Evolutionary conservation across 2,113 vertebrate species (phyloP).

Genomic region (Callocephalon fimbriatum): DNA sequence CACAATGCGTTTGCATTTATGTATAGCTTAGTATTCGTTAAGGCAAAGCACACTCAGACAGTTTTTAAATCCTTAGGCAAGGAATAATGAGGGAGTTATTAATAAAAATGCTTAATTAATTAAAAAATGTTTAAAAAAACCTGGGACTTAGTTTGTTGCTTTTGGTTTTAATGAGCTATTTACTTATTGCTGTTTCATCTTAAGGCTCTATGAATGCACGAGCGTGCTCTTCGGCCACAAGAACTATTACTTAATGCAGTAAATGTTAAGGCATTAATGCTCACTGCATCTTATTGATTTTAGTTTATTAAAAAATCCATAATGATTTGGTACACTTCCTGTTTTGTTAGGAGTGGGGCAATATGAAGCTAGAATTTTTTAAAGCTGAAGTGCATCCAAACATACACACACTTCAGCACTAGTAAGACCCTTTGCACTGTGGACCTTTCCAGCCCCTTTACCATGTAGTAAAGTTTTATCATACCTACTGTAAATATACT

Average conservation of each 20-base stretch:
- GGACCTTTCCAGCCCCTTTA: not conserved
- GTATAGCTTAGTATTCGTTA: not conserved
- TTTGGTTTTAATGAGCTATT: not conserved
- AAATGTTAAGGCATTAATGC: not conserved
- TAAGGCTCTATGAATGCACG: not conserved
- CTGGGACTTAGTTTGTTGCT: not conserved
- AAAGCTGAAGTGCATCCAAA: not conserved
- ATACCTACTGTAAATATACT: not conserved
- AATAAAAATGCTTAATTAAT: not conserved
- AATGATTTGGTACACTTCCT: not conserved
- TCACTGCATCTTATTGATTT: not conserved
- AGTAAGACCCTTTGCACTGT: not conserved
- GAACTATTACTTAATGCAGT: not conserved
- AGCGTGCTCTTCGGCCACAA: not conserved
- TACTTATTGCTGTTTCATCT: not conserved
- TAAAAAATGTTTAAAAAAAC: not conserved
- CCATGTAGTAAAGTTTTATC: not conserved
- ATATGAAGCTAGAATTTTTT: not conserved
- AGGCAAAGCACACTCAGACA: not conserved
- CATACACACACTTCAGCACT: not conserved
- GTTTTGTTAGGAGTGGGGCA: not conserved
- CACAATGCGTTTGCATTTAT: not conserved
- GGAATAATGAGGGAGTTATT: not conserved
- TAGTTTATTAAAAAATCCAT: conserved; percentile 27
- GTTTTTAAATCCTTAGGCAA: not conserved